phyloP scores from a whole-genome alignment of 2,797 vertebrate species.

The Diceros bicornis region DNA sequence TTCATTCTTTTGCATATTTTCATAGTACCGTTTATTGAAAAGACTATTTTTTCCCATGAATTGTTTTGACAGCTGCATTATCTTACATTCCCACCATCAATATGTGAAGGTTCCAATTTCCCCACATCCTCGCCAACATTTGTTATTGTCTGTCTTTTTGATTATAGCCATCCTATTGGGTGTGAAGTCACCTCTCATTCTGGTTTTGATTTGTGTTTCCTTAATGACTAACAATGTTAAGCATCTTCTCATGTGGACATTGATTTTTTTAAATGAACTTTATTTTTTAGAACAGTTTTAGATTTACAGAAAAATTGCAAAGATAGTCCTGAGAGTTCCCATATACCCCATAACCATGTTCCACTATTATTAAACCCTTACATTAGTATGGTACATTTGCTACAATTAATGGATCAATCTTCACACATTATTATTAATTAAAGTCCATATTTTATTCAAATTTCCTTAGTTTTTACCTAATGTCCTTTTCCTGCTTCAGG shows the following conservation, averaged over 20 bases:
- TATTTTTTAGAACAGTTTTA: neutral
- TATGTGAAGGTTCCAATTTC: too few relatives aligned
- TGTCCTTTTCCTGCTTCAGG: neutral
- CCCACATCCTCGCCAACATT: too few relatives aligned
- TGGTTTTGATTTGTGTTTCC: neutral
- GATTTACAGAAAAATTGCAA: neutral
- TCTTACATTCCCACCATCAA: too few relatives aligned
- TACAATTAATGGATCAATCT: neutral
- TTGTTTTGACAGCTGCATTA: neutral
- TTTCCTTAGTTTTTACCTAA: conserved; percentile 9
- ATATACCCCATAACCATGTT: neutral
- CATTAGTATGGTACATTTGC: neutral
- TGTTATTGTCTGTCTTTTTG: too few relatives aligned
- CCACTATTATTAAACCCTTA: neutral
- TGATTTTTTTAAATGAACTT: neutral
- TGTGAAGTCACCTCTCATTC: too few relatives aligned
- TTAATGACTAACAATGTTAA: neutral
- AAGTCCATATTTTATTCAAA: neutral
- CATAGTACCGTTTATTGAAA: neutral
- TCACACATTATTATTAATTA: neutral
- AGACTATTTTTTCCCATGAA: neutral
- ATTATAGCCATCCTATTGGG: too few relatives aligned
- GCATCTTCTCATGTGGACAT: neutral
- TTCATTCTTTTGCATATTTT: neutral
- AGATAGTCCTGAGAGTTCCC: neutral